Evolutionary conservation across 2,113 vertebrate species (phyloP).

Genomic region (Odontophorus gujanensis): DNA sequence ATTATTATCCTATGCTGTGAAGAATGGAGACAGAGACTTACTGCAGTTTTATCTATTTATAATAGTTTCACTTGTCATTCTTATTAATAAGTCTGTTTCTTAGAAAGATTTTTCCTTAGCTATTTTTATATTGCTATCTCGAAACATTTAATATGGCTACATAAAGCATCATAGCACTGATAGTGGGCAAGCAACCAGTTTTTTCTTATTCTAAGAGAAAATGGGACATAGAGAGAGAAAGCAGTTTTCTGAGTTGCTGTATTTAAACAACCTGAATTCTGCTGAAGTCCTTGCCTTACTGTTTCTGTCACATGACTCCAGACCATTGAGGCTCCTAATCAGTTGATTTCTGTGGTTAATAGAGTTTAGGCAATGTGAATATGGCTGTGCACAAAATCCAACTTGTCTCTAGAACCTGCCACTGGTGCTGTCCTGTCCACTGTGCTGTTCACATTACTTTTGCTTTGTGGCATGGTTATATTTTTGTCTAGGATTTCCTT

Average conservation of each 20-base stretch:
- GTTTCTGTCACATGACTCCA: neutral
- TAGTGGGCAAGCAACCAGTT: neutral
- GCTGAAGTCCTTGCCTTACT: neutral
- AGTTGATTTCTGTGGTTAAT: neutral
- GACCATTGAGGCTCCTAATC: neutral
- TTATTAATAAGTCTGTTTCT: neutral
- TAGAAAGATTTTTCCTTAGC: neutral
- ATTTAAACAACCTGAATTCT: neutral
- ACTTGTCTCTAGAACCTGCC: neutral
- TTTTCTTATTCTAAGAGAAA: constrained; percentile 8
- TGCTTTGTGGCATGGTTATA: neutral
- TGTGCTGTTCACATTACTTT: neutral
- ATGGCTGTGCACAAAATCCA: neutral
- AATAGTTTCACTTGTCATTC: neutral
- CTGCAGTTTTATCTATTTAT: neutral
- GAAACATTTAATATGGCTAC: constrained; percentile 10
- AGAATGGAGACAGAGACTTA: neutral
- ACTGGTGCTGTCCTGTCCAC: neutral
- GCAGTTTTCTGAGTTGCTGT: constrained; percentile 3
- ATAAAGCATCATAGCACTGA: neutral
- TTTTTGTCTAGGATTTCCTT: neutral
- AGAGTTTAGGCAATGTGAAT: neutral
- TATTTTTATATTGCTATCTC: constrained; percentile 31
- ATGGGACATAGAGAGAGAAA: neutral
- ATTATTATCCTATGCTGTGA: neutral